Percentiles rank a stretch among this genome's conserved stretches.
Evolutionary conservation across 2,888 invertebrate genomes (phyloP).

Genomic region (Laspeyria flexula): DNA sequence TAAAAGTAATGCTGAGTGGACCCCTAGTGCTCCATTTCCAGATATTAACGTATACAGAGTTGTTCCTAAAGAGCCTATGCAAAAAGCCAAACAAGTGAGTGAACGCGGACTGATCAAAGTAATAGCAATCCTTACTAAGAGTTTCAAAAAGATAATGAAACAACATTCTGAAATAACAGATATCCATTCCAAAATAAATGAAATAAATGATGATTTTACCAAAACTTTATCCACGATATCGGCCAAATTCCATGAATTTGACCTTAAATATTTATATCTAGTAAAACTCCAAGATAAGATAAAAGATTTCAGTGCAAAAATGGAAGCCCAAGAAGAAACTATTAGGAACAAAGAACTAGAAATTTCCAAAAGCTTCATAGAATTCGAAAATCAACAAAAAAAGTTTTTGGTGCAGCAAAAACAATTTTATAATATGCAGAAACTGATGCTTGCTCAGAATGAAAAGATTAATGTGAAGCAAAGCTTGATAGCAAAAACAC

Average conservation of each 20-base stretch:
- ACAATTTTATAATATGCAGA: constrained; percentile 75
- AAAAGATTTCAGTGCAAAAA: constrained; percentile 53
- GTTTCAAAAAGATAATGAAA: constrained; percentile 75
- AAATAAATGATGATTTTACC: constrained; percentile 60
- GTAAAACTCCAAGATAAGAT: constrained; percentile 60
- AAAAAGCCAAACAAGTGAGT: constrained; percentile 54
- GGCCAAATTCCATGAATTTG: constrained; percentile 66
- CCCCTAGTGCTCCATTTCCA: constrained; percentile 52
- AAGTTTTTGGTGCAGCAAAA: constrained; percentile 72
- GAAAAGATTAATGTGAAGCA: constrained; percentile 75
- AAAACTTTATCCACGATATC: constrained; percentile 53
- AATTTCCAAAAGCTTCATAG: constrained; percentile 60
- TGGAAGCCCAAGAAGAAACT: constrained; percentile 55
- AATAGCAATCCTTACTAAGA: constrained; percentile 71
- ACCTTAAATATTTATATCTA: constrained; percentile 63
- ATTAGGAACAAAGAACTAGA: constrained; percentile 61
- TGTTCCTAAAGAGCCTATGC: constrained; percentile 52
- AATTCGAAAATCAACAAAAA: constrained; percentile 74
- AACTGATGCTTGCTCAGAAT: constrained; percentile 71
- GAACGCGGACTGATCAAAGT: constrained; percentile 74
- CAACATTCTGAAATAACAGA: constrained; percentile 72
- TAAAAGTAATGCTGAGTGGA: constrained; percentile 62
- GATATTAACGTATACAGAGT: constrained; percentile 60
- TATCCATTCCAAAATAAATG: constrained; percentile 60
- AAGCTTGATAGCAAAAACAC: constrained; percentile 70